These are phyloP conservation scores for Ceratitis capitata DNA, from an alignment of 1,140 invertebrate species.

Conservation along the genomic window DNA sequence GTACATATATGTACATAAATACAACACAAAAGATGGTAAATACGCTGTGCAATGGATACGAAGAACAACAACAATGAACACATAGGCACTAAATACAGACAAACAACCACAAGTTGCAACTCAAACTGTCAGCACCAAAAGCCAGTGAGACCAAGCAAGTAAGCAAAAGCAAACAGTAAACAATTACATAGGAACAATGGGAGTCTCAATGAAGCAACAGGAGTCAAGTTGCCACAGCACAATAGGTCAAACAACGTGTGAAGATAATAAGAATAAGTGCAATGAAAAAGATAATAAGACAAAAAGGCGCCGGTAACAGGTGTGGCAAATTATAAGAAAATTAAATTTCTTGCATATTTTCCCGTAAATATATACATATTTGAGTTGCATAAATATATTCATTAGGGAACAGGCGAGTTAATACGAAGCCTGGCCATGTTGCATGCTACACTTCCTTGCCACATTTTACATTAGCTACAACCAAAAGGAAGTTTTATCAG, in stretches of 20 bases:
- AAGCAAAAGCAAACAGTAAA: background rate
- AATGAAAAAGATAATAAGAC: background rate
- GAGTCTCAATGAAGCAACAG: background rate
- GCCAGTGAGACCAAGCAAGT: background rate
- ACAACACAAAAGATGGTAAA: too few relatives aligned
- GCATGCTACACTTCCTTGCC: background rate
- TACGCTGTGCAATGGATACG: background rate
- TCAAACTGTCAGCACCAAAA: background rate
- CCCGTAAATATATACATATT: background rate
- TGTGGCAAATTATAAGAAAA: background rate
- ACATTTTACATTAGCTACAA: background rate
- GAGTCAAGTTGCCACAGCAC: background rate
- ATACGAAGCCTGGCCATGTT: background rate
- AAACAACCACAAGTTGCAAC: constrained; percentile 7
- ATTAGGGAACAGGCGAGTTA: background rate
- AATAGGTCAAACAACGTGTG: background rate
- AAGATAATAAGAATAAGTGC: background rate
- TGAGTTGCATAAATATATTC: background rate
- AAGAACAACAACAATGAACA: background rate
- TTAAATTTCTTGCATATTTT: background rate
- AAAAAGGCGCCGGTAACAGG: background rate
- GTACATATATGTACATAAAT: background rate
- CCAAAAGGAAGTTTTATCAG: background rate
- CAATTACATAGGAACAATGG: too few relatives aligned
- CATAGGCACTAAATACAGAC: background rate